These are phyloP conservation scores for Speoplatyrhinus poulsoni DNA, from an alignment of 2,113 vertebrate species.

Conservation along the genomic window DNA sequence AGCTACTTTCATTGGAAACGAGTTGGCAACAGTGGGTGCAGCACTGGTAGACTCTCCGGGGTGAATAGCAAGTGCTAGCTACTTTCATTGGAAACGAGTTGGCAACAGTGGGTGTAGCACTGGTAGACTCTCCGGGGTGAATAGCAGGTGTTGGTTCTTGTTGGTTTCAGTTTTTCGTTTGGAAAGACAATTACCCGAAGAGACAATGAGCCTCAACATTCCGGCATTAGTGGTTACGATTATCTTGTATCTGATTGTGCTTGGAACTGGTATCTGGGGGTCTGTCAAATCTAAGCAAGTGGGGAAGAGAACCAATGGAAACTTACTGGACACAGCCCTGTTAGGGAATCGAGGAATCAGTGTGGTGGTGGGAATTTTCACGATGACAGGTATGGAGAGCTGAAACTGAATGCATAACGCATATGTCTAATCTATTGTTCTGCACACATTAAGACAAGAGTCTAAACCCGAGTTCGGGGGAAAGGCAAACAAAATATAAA, in stretches of 20 bases:
- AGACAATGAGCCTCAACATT: slow-evolving; percentile 37
- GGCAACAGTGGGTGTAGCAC: too few relatives aligned
- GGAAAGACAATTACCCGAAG: background rate
- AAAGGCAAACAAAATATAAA: too few relatives aligned
- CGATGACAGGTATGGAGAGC: slow-evolving; percentile 42
- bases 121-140: background rate
- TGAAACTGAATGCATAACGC: background rate
- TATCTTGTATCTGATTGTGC: slow-evolving; percentile 52
- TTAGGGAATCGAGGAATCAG: slow-evolving; percentile 46
- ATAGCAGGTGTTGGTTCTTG: background rate
- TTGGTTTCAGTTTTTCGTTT: background rate
- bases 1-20: too few relatives aligned
- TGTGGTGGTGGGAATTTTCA: slow-evolving; percentile 45
- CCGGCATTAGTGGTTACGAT: slow-evolving; percentile 34
- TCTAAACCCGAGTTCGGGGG: too few relatives aligned
- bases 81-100: too few relatives aligned
- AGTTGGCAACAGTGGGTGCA: too few relatives aligned
- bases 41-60: too few relatives aligned
- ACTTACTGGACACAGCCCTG: slow-evolving; percentile 21
- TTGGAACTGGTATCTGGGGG: slow-evolving; percentile 52
- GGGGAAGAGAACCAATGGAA: background rate
- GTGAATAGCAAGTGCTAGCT: background rate
- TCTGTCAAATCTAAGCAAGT: slow-evolving; percentile 28
- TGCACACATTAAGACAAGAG: too few relatives aligned
- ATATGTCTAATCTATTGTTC: background rate